Conservation (phyloP, 1,140 invertebrate species). For the Drosophila takahashii region DNA sequence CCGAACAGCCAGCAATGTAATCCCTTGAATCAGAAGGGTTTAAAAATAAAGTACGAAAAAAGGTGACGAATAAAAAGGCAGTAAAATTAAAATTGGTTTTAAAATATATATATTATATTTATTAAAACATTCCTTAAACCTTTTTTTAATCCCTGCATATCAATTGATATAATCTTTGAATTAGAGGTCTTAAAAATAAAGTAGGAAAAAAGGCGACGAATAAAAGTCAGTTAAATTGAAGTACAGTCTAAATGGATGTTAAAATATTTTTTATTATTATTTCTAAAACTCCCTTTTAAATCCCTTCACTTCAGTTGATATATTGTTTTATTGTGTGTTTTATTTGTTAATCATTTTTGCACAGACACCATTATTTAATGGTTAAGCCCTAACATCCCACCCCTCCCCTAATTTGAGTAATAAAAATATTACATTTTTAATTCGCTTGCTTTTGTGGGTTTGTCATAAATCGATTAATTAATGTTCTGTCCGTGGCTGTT, state of each 20-base stretch:
- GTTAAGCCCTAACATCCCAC: not conserved
- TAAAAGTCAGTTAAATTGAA: too few relatives aligned
- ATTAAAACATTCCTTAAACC: not conserved
- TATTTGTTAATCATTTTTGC: not conserved
- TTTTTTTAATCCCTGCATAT: too few relatives aligned
- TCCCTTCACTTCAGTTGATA: not conserved
- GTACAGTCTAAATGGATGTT: too few relatives aligned
- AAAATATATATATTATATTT: too few relatives aligned
- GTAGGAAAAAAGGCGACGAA: too few relatives aligned
- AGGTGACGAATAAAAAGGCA: not conserved
- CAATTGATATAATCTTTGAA: too few relatives aligned
- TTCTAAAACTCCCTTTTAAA: not conserved
- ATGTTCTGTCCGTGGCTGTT: conserved; percentile 21
- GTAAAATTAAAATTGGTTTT: not conserved
- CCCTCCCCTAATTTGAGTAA: conserved; percentile 17
- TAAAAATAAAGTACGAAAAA: not conserved
- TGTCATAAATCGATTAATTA: conserved; percentile 66
- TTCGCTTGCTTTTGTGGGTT: conserved; percentile 19
- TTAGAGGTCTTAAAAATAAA: too few relatives aligned
- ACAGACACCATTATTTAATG: not conserved
- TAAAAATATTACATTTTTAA: conserved; percentile 37
- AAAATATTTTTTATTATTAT: too few relatives aligned
- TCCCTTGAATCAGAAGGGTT: conserved; percentile 17
- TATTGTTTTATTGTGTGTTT: not conserved
- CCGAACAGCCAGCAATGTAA: conserved; percentile 3